Base-by-base conservation (phyloP, 2,888 invertebrate genomes). In the Tiphia femorata region DNA sequence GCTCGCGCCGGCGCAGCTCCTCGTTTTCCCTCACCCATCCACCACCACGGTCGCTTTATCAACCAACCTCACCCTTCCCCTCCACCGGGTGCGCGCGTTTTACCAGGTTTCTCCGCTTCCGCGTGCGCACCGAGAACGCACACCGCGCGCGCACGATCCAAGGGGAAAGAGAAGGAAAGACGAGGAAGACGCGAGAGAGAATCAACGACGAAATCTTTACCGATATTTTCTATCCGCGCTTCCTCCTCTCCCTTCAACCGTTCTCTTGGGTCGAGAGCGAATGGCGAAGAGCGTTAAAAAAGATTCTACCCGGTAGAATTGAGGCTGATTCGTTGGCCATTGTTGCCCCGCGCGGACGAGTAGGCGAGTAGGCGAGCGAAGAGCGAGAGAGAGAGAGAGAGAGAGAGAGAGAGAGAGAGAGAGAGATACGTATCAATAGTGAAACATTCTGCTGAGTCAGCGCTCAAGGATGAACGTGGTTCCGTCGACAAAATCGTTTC, bases 381-480 rank as follows among this genome's bases (percentile, higher is more conserved):
- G 16, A 38, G 16, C 7, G 19, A 38, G 14, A 38, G 16, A 17
- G 17, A 38, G 38, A 38, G 5, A 33, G 20, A n/a, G n/a, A 40
- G 10, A 40, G 17, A 35, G 12, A 35, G 17, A 35, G 17, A 14
- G 37, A 20, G 8, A 48, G 29, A 6, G 25, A 41, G 35, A 54
- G 53, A 43, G 42, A 64, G 58, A 70, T 55, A 65, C 62, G 67
- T 61, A 67, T 70, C 64, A 62, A 70, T 70, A 70, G 65, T 65
- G 64, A 56, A 65, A 63, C 59, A 63, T 70, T 70, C 58, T 58
- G 67, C 67, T 70, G 70, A 70, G 63, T 70, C 70, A 70, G 58
- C 67, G 65, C 42, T 70, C 70, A 70, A 70, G 70, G 70, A 70
- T 70, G 63, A 68, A 70, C 67, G 67, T 63, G 70, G n/a, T n/a